Evolutionary conservation across 2,113 vertebrate genomes (phyloP).

Genomic region (Hucho hucho): DNA sequence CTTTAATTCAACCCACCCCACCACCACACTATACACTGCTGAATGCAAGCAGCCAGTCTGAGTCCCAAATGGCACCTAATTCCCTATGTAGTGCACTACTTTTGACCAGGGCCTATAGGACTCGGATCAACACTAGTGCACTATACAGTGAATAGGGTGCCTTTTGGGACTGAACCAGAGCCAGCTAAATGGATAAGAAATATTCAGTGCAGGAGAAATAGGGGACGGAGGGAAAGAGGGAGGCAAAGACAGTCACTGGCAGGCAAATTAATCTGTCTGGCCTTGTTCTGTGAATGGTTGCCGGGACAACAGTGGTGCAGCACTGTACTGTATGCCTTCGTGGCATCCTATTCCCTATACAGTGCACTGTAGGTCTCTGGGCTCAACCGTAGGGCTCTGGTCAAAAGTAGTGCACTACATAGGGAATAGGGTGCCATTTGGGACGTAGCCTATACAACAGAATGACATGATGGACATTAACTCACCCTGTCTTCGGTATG

Average conservation of each 20-base stretch:
- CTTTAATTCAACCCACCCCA: conserved; percentile 54
- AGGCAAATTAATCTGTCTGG: neutral
- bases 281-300: conserved; percentile 35
- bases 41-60: neutral
- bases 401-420: no score
- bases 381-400: no score
- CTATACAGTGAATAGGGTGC: no score
- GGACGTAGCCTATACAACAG: no score
- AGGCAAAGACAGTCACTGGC: conserved; percentile 8
- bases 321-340: neutral
- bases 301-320: conserved; percentile 25
- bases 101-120: neutral
- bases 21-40: conserved; percentile 2
- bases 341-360: no score
- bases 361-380: no score
- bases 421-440: no score
- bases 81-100: no score
- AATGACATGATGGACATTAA: conserved; percentile 9
- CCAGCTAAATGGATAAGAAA: conserved; percentile 35
- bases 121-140: no score
- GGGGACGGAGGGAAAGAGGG: neutral
- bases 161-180: neutral
- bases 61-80: neutral
- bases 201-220: conserved; percentile 26
- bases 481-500: conserved; percentile 18